Conservation (phyloP, 2,113 vertebrate genomes). For the Oreocharis arfaki region DNA sequence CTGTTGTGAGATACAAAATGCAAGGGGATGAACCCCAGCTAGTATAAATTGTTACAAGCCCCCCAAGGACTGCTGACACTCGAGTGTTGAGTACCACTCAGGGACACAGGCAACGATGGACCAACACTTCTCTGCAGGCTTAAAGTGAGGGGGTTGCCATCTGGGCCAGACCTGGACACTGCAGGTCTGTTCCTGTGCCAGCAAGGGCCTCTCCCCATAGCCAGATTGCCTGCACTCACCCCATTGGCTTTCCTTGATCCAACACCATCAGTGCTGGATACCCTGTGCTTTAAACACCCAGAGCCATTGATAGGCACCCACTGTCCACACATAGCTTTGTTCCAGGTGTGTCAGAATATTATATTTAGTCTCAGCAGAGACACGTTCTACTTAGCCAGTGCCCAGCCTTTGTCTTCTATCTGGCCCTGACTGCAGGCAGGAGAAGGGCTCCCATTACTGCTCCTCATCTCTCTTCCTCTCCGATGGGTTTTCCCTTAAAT, state of each 20-base stretch:
- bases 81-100: neutral
- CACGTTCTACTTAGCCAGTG: neutral
- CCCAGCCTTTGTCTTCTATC: neutral
- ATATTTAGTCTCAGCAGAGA: neutral
- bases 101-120: rapidly evolving
- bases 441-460: neutral
- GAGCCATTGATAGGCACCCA: too few species aligned
- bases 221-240: neutral
- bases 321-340: neutral
- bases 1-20: neutral
- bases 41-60: neutral
- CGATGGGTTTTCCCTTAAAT: neutral
- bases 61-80: neutral
- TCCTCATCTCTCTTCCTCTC: neutral
- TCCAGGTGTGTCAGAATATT: neutral
- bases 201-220: neutral
- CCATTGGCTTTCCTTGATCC: rapidly evolving
- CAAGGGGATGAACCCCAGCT: neutral
- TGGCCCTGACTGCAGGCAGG: neutral
- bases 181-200: neutral
- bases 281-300: neutral
- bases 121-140: neutral
- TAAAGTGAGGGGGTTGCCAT: neutral
- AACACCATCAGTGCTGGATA: rapidly evolving
- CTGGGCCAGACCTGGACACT: neutral